Conservation (phyloP, 2,113 vertebrate species). For the Sminthopsis crassicaudata region DNA sequence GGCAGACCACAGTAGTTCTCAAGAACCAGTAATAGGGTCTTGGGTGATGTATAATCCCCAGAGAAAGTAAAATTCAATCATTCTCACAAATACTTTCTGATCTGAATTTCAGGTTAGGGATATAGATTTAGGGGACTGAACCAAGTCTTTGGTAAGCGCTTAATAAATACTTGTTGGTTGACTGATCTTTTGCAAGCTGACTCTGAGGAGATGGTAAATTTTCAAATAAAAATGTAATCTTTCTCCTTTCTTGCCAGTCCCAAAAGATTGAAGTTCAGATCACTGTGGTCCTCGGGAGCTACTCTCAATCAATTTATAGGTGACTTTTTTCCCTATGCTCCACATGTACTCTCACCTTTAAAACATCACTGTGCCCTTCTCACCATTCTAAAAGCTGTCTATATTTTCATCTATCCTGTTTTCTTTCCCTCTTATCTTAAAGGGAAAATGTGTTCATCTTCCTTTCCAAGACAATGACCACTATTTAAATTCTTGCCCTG, state of each 20-base stretch:
- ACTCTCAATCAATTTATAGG: not conserved
- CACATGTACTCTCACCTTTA: not conserved
- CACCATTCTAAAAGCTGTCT: not conserved
- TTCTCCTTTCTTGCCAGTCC: not conserved
- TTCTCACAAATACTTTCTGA: not conserved
- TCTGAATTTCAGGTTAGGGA: not conserved
- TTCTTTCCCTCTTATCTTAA: not conserved
- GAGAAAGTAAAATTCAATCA: not conserved
- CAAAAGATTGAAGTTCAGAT: not conserved
- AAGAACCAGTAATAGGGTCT: not conserved
- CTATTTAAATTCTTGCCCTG: not conserved
- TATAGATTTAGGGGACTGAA: not conserved
- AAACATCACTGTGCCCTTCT: not conserved
- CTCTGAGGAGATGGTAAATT: not conserved
- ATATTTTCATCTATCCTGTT: not conserved
- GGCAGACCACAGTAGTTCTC: not conserved
- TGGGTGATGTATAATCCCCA: fast-evolving
- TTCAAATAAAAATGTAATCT: not conserved
- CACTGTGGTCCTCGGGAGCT: not conserved
- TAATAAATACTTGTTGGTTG: not conserved
- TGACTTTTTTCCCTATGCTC: not conserved
- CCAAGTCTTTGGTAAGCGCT: not conserved
- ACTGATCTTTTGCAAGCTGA: not conserved
- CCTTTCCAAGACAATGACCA: not conserved
- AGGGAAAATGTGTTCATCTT: not conserved